phyloP scores from a whole-genome alignment of 2,113 vertebrate species.

The Lophotis ruficrista region DNA sequence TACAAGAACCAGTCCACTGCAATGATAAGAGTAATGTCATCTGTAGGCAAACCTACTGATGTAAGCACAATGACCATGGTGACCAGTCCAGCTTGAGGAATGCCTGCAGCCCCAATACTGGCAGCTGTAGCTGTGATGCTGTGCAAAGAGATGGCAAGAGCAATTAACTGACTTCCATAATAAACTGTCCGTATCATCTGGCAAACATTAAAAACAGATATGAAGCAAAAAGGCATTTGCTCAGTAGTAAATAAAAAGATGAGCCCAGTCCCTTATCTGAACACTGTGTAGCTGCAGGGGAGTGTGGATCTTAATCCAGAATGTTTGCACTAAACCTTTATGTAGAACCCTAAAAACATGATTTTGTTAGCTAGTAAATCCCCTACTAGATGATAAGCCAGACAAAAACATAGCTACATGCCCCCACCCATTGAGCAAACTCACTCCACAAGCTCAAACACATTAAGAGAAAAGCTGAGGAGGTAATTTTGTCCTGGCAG shows the following conservation, averaged over 20 bases:
- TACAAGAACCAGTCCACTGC: slow-evolving; percentile 98
- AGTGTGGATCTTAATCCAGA: background rate
- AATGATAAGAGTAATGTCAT: slow-evolving; percentile 95
- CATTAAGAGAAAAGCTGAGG: background rate
- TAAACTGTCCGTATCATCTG: background rate
- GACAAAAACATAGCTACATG: background rate
- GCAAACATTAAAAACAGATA: background rate
- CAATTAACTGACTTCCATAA: background rate
- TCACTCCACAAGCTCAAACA: background rate
- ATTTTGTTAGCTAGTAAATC: background rate
- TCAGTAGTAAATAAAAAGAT: background rate
- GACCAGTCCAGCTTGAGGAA: slow-evolving; percentile 96
- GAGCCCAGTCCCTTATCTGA: background rate
- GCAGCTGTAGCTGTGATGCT: slow-evolving; percentile 97
- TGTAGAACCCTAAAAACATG: background rate
- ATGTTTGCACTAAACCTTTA: background rate
- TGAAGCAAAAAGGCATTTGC: background rate
- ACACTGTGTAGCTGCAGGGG: background rate
- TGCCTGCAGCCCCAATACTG: slow-evolving; percentile 96
- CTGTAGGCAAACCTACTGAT: slow-evolving; percentile 95
- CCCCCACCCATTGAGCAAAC: background rate
- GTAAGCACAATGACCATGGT: slow-evolving; percentile 98
- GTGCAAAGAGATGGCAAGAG: slow-evolving; percentile 8
- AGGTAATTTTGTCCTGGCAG: background rate
- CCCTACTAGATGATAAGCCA: background rate